Evolutionary conservation across 2,888 invertebrate genomes (phyloP).

Genomic region (Pandemis corylana): DNA sequence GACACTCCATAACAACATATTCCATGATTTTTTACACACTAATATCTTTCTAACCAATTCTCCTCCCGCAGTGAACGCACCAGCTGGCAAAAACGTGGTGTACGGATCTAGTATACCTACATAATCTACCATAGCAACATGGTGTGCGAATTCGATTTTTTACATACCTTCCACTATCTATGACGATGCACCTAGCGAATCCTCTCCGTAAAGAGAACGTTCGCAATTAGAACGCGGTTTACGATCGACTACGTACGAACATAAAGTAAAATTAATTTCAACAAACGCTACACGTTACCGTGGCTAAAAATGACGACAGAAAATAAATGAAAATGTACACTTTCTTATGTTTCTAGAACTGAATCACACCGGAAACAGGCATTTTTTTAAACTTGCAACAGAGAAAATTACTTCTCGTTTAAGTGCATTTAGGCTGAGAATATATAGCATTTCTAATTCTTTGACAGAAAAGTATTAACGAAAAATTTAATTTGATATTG

Average conservation of each 20-base stretch:
- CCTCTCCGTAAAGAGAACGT: conserved; percentile 59
- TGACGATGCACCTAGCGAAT: conserved; percentile 73
- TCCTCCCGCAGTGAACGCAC: conserved; percentile 74
- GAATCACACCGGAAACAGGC: conserved; percentile 81
- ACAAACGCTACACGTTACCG: conserved; percentile 72
- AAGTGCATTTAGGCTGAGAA: conserved; percentile 55
- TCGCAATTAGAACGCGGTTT: conserved; percentile 62
- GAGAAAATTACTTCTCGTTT: conserved; percentile 62
- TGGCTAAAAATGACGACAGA: conserved; percentile 79
- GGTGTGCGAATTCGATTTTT: conserved; percentile 75
- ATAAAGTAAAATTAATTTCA: conserved; percentile 74
- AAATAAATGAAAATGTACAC: conserved; percentile 83
- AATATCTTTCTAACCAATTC: conserved; percentile 67
- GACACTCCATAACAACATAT: conserved; percentile 49
- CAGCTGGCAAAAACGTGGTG: conserved; percentile 85
- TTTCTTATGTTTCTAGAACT: conserved; percentile 82
- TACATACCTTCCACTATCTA: conserved; percentile 79
- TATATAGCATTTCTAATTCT: conserved; percentile 73
- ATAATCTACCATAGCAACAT: conserved; percentile 73
- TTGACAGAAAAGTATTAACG: conserved; percentile 51
- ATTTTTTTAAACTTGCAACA: conserved; percentile 72
- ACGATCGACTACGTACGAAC: conserved; percentile 64
- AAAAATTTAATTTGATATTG: conserved; percentile 55
- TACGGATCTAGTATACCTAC: conserved; percentile 58
- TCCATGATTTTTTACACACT: conserved; percentile 45